A percentile compares a stretch with the other conserved stretches of the same genome.
Evolutionary conservation across 2,797 vertebrate genomes (phyloP).

Genomic region (Pseudotriccus pelzelni): DNA sequence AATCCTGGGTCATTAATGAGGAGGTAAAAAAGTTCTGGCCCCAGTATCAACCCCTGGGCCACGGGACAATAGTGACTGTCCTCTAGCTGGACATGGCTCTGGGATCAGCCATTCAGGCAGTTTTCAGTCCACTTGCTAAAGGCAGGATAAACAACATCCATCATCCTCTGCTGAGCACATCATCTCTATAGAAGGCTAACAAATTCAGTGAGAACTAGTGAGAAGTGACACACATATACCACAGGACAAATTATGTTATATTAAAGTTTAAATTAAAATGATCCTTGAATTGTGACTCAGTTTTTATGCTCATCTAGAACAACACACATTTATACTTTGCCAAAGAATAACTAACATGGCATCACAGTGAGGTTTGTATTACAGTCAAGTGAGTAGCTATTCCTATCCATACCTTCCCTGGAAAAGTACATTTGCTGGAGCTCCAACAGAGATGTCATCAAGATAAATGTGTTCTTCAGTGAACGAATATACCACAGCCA

Average conservation of each 20-base stretch:
- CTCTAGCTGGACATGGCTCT: neutral
- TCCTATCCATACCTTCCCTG: neutral
- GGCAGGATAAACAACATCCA: neutral
- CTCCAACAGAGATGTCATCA: neutral
- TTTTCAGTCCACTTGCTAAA: neutral
- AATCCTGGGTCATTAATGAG: neutral
- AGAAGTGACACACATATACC: neutral
- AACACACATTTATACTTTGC: neutral
- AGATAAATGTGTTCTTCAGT: neutral
- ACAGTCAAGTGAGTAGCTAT: neutral
- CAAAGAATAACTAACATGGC: neutral
- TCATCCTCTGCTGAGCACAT: accelerated
- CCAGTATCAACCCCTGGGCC: neutral
- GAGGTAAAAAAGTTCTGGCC: neutral
- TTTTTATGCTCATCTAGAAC: neutral
- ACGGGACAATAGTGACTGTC: neutral
- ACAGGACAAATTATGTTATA: neutral
- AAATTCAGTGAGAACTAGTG: neutral
- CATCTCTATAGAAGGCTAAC: neutral
- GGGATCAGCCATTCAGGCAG: neutral
- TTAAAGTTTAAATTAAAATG: neutral
- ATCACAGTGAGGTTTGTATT: neutral
- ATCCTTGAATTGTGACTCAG: neutral
- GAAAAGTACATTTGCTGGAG: neutral
- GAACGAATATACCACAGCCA: neutral